Evolutionary conservation across 1,140 invertebrate species (phyloP), one percentile per base, ranked within the genome.

Genomic region (Ceratina australensis): DNA sequence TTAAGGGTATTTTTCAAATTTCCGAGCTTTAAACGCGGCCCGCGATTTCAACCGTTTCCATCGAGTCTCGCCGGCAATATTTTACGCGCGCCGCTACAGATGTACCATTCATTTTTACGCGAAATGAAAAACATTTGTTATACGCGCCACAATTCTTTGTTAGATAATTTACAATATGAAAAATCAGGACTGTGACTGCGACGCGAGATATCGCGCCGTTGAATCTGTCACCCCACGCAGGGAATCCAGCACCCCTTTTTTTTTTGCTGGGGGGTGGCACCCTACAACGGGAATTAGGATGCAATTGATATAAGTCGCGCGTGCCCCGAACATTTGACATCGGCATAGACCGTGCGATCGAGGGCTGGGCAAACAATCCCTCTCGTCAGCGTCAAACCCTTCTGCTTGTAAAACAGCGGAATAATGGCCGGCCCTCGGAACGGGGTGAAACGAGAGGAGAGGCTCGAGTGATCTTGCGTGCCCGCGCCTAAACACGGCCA

Each of bases 391-490:
- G 64, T 42, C 61, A 42, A 42, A 26, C 56, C 74, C 49, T 47
- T 69, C 8, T 16, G 28, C 22, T 56, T 33, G 60, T 59, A 42
- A 72, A 78, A 72, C 50, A 63, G n/a, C 69, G 76, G 69, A 72
- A 78, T 64, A 72, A 78, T 65, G 42, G 22, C 50, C 60, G 24
- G 33, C 5, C 3, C 33, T 26, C 3, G 24, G 54, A 54, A 47
- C n/a, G n/a, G 75, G 24, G n/a, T 7, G 63, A 26, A n/a, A 15
- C 50, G 60, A 42, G 60, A 64, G 12, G 8, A 22, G 28, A 16
- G 20, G 18, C 60, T 67, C 63, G 63, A 79, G 72, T 61, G 77
- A 42, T 47, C 60, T 73, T 79, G 52, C 77, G 77, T 79, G 72
- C 71, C 52, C 63, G 61, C 72, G 71, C 72, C 60, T 79, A 79